Evolutionary conservation across 2,113 vertebrate species (phyloP).

Genomic region (Carollia perspicillata): DNA sequence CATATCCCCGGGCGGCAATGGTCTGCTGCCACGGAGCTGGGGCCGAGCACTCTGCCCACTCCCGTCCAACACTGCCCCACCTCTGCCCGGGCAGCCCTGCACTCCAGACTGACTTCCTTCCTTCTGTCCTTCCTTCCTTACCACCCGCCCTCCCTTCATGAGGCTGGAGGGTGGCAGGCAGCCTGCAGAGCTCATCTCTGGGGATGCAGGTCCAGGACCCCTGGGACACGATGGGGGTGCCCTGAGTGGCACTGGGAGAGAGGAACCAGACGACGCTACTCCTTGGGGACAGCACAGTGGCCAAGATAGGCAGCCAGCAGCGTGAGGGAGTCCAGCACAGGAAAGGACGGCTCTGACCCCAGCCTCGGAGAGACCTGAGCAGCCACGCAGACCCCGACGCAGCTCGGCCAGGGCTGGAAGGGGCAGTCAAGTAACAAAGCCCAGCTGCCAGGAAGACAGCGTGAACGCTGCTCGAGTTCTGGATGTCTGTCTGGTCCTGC

Average conservation of each 20-base stretch:
- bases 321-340: neutral
- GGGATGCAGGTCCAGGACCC: neutral
- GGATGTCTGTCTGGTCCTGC: neutral
- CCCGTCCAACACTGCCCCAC: no score
- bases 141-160: neutral
- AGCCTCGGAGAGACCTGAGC: neutral
- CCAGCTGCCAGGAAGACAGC: neutral
- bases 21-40: no score
- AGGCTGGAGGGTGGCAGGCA: neutral
- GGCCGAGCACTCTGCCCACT: rapidly evolving
- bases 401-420: neutral
- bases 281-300: neutral
- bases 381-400: rapidly evolving
- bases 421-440: neutral
- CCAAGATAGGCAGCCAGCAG: neutral
- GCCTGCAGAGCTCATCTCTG: neutral
- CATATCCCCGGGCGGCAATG: rapidly evolving
- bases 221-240: neutral
- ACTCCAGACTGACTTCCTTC: no score
- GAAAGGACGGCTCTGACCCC: rapidly evolving
- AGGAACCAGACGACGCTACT: rapidly evolving
- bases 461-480: neutral
- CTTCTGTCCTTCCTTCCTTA: no score
- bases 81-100: no score
- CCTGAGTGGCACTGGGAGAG: neutral